Evolutionary conservation across 2,113 vertebrate genomes (phyloP).

Genomic region (Eira barbara): DNA sequence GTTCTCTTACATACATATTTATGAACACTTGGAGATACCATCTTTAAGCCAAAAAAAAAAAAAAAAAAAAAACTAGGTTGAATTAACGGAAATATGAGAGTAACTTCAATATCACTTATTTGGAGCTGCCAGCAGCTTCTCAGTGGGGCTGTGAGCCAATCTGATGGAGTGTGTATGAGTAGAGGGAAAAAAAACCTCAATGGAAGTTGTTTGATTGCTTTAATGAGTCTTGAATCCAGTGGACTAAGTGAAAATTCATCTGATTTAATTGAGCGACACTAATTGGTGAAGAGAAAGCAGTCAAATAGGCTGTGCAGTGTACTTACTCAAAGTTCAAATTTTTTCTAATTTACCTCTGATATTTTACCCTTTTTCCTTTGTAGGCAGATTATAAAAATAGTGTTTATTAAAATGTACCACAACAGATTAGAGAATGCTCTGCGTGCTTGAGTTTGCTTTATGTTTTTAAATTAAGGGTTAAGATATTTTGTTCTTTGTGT

Average conservation of each 20-base stretch:
- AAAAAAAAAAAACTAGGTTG: not conserved
- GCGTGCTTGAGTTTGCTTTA: not conserved
- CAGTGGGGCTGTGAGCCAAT: not conserved
- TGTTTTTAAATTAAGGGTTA: conserved; percentile 32
- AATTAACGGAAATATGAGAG: conserved; percentile 49
- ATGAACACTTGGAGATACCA: conserved; percentile 42
- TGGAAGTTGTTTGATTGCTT: conserved; percentile 53
- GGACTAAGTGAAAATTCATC: conserved; percentile 59
- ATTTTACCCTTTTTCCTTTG: conserved; percentile 28
- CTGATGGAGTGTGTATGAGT: not conserved
- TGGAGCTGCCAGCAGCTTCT: not conserved
- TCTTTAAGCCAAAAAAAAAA: conserved; percentile 39
- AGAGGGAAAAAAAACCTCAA: not conserved
- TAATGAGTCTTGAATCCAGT: conserved; percentile 55
- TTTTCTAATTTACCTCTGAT: conserved; percentile 44
- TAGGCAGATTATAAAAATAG: conserved; percentile 40
- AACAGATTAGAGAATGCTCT: conserved; percentile 4
- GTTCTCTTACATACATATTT: conserved; percentile 42
- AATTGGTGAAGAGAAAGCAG: conserved; percentile 47
- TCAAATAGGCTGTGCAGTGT: not conserved
- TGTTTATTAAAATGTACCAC: conserved; percentile 41
- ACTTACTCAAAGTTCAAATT: conserved; percentile 46
- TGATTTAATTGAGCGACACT: conserved; percentile 63
- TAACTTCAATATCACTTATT: conserved; percentile 41
- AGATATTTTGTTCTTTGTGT: conserved; percentile 42